Base-by-base conservation (phyloP, 2,113 vertebrate species). In the Otus sunia region DNA sequence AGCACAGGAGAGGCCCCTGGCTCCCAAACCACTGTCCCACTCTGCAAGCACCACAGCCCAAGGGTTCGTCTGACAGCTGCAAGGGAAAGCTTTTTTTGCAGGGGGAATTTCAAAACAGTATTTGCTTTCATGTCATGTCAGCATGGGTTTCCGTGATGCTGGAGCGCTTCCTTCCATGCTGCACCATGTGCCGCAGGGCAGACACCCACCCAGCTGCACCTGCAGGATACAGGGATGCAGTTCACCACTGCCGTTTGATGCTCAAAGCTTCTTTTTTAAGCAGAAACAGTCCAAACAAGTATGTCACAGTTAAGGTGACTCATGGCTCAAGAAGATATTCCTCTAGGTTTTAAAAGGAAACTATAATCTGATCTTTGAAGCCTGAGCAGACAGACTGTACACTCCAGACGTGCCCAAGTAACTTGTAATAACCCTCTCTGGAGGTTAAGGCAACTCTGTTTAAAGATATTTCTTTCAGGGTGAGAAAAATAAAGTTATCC, bases 331-430 rank as follows among this genome's bases (percentile, higher is more conserved):
- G 66, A 93, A 68, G 21, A 83, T 71, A 69, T 79, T 90, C 34
- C n/a, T 95, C 45, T 49, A 75, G 29, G n/a, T 81, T 92, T 92
- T 94, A 73, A 84, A 94, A 80, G 53, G 68, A 80, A 75, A 80
- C 16, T 69, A 73, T 89, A 94, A 92, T 88, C 69, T 85, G 66
- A 85, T 94, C 92, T 91, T 92, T 73, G 69, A 90, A 92, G 86
- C 49, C 87, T 95, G 58, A 95, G 50, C 67, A 94, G 69, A 53
- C 26, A n/a, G 66, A 66, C 26, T 82, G 30, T 53, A 56, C 4
- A 11, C 66, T 76, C 36, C 45, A 94, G 73, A 62, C 3, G 0
- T 34, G 78, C 32, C 34, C 6, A 9, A 90, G 30, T 63, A 93
- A 58, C 37, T 76, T 73, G 29, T 22, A 59, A 75, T 53, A 72